Evolutionary conservation across 2,888 invertebrate genomes (phyloP).

Genomic region (Cerceris ruficornis): DNA sequence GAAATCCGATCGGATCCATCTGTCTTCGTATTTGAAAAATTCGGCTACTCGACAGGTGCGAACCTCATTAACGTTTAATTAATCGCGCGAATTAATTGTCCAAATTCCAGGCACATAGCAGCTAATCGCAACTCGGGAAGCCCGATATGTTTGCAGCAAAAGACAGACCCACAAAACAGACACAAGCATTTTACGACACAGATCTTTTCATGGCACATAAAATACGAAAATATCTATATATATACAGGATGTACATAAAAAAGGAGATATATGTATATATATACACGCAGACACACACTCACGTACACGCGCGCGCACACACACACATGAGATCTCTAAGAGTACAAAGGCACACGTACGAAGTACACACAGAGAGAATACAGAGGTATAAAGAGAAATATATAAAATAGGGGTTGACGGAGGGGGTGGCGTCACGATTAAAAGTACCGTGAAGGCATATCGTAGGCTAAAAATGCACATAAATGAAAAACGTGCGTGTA

Average conservation of each 20-base stretch:
- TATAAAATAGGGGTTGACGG: slow-evolving; percentile 48
- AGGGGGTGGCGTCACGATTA: slow-evolving; percentile 29
- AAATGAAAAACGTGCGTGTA: slow-evolving; percentile 59
- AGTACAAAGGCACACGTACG: slow-evolving; percentile 66
- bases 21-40: not conserved
- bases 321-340: slow-evolving; percentile 59
- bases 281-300: slow-evolving; percentile 35
- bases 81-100: not conserved
- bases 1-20: slow-evolving; percentile 12
- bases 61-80: not conserved
- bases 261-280: slow-evolving; percentile 14
- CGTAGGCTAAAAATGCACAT: slow-evolving; percentile 51
- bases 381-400: slow-evolving; percentile 58
- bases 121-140: slow-evolving; percentile 52
- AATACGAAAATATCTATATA: not conserved
- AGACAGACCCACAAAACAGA: slow-evolving; percentile 71
- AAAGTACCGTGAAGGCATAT: slow-evolving; percentile 40
- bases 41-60: not conserved
- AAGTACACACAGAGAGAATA: slow-evolving; percentile 53
- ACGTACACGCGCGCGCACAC: slow-evolving; percentile 60
- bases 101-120: not conserved
- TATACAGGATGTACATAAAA: not conserved
- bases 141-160: slow-evolving; percentile 49
- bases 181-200: slow-evolving; percentile 67
- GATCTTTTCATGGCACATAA: not conserved